Conservation (phyloP, 2,888 invertebrate genomes). For the Shargacucullia verbasci region DNA sequence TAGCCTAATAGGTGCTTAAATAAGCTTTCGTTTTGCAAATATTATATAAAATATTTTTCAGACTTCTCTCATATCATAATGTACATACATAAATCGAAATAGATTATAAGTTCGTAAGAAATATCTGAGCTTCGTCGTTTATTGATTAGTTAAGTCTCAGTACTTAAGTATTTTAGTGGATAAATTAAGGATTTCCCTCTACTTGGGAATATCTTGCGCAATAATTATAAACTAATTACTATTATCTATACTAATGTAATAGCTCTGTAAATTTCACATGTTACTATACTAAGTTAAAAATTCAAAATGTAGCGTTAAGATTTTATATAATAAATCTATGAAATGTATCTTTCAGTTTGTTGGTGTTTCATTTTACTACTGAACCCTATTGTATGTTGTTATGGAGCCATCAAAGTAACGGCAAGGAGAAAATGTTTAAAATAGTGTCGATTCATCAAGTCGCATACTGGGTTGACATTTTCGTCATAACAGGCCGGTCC, state of each 20-base stretch:
- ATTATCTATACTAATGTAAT: conserved; percentile 85
- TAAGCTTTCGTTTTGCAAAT: conserved; percentile 77
- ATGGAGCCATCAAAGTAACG: conserved; percentile 63
- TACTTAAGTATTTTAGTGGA: conserved; percentile 83
- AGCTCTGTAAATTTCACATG: conserved; percentile 88
- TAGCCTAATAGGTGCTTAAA: conserved; percentile 77
- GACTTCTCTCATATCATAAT: conserved; percentile 85
- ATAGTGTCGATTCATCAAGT: conserved; percentile 88
- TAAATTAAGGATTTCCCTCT: conserved; percentile 75
- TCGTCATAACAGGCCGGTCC: conserved; percentile 84
- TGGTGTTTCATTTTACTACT: conserved; percentile 68
- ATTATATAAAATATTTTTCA: conserved; percentile 70
- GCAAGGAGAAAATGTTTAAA: conserved; percentile 77
- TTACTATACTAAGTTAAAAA: conserved; percentile 86
- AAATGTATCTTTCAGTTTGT: conserved; percentile 83
- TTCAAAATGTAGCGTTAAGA: conserved; percentile 86
- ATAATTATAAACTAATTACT: conserved; percentile 87
- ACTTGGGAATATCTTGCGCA: conserved; percentile 83
- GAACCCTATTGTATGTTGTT: conserved; percentile 30
- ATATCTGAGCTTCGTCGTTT: conserved; percentile 88
- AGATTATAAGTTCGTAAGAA: conserved; percentile 82
- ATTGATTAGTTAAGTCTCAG: conserved; percentile 79
- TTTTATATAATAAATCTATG: conserved; percentile 89
- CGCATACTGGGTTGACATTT: conserved; percentile 87
- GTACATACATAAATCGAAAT: conserved; percentile 83